Evolutionary conservation across 2,797 vertebrate genomes (phyloP).

Genomic region (Sibirionetta formosa): DNA sequence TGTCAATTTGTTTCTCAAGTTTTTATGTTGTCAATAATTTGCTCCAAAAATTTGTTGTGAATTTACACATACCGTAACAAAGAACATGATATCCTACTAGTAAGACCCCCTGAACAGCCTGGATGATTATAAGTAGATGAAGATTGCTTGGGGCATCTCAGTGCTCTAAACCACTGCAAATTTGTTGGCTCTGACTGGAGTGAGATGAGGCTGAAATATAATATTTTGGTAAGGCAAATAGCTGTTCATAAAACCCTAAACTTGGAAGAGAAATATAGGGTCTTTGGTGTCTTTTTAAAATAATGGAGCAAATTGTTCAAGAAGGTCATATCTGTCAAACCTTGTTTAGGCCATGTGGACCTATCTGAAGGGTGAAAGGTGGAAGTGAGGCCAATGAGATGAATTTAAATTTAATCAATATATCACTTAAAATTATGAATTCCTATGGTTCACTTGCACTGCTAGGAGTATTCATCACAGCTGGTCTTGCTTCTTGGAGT

Average conservation of each 20-base stretch:
- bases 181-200: not conserved
- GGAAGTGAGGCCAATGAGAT: not conserved
- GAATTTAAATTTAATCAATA: not conserved
- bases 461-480: not conserved
- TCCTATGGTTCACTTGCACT: not conserved
- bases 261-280: not conserved
- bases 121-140: not conserved
- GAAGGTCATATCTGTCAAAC: not conserved
- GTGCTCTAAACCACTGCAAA: not conserved
- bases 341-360: not conserved
- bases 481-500: not conserved
- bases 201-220: not conserved
- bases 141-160: not conserved
- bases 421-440: not conserved
- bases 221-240: not conserved
- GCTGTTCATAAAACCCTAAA: not conserved
- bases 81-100: not conserved
- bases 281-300: not conserved
- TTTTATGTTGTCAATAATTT: not conserved
- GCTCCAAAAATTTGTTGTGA: not conserved
- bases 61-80: not conserved
- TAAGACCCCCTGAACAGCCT: not conserved
- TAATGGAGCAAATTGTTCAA: not conserved
- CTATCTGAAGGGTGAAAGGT: not conserved
- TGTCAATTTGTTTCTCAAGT: not conserved